Conservation (phyloP, 2,888 invertebrate genomes). For the Melipona bicolor region DNA sequence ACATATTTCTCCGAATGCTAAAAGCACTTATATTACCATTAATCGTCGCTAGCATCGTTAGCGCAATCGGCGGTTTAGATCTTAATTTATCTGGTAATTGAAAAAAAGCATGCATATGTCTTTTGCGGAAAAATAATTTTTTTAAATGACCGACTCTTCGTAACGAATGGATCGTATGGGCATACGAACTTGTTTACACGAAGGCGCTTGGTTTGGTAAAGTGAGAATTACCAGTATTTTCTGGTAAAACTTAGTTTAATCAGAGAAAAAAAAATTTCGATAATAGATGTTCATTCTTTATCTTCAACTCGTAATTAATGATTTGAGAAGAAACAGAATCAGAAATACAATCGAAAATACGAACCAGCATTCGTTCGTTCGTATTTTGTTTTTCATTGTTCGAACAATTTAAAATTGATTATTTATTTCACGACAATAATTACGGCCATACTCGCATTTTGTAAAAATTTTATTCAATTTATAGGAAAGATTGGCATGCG, state of each 20-base stretch:
- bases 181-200: constrained; percentile 39
- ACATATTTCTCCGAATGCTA: constrained; percentile 90
- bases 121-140: neutral
- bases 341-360: no score
- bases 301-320: neutral
- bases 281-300: neutral
- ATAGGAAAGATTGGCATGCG: constrained; percentile 87
- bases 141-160: constrained; percentile 1
- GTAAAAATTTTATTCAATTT: constrained; percentile 20
- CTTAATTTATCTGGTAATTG: constrained; percentile 87
- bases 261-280: constrained; percentile 16
- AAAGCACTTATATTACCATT: constrained; percentile 91
- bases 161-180: constrained; percentile 10
- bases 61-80: constrained; percentile 89
- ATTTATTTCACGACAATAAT: neutral
- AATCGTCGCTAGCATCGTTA: constrained; percentile 88
- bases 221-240: constrained; percentile 26
- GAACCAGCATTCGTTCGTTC: neutral
- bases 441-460: neutral
- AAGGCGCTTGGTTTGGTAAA: constrained; percentile 3
- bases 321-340: neutral
- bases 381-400: neutral
- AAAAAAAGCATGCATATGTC: neutral
- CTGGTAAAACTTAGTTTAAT: constrained; percentile 7
- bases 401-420: neutral